Evolutionary conservation across 2,113 vertebrate genomes (phyloP).

Genomic region (Cisticola juncidis): DNA sequence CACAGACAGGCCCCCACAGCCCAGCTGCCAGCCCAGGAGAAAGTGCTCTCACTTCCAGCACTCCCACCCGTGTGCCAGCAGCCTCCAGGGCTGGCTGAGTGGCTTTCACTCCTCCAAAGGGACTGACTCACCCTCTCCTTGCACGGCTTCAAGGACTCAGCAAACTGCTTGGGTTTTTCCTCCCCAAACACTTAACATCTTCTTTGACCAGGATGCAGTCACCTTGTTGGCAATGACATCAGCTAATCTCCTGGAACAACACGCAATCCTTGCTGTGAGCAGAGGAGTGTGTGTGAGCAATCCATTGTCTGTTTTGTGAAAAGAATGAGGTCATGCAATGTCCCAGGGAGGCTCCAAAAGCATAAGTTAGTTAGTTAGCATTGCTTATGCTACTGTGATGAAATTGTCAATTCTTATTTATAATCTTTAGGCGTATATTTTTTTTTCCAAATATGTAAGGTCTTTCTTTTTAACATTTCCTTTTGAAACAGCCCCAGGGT

Average conservation of each 20-base stretch:
- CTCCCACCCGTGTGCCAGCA: neutral
- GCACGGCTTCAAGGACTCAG: neutral
- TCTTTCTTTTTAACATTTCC: neutral
- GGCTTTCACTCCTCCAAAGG: neutral
- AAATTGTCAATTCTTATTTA: neutral
- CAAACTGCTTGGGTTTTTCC: neutral
- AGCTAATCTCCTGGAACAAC: neutral
- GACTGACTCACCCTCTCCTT: neutral
- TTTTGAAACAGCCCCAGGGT: neutral
- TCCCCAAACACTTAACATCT: neutral
- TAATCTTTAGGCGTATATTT: too few species aligned
- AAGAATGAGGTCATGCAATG: neutral
- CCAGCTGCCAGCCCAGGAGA: neutral
- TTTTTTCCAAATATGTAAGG: neutral
- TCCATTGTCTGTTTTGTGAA: neutral
- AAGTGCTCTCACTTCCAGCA: accelerated
- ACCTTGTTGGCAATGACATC: neutral
- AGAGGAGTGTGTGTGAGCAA: neutral
- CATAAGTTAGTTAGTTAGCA: neutral
- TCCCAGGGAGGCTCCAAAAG: neutral
- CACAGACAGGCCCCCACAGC: neutral
- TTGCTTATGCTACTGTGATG: neutral
- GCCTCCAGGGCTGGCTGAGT: accelerated
- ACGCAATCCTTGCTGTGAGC: neutral
- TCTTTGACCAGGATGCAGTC: too few species aligned